Base-by-base conservation (phyloP, 2,113 vertebrate species). In the Daboia siamensis region DNA sequence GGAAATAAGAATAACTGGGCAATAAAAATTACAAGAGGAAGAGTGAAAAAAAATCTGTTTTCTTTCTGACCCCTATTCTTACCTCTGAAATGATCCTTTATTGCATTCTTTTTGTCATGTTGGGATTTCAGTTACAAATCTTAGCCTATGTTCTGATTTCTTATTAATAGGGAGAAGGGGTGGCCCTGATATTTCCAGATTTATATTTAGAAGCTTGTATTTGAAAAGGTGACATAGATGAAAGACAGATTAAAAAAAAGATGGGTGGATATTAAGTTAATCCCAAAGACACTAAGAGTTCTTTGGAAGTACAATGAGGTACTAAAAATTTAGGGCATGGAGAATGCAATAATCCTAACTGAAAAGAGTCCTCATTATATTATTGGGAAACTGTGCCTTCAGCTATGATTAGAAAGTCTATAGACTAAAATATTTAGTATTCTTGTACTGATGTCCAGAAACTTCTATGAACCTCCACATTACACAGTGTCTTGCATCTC, bases 31-130 rank as follows among this genome's bases (percentile, higher is more conserved):
- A 92, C 93, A 74, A 90, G 26, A 2, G 1, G 91, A 56, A 6
- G n/a, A 8, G 24, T 0, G 6, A 7, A 39, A 24, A 3, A 51
- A 91, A 93, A 23, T 48, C 88, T 23, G 21, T 93, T 85, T 46
- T 94, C 89, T 90, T 84, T 91, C 93, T 87, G 86, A 90, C 89
- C 93, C 52, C 10, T 94, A 59, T 80, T 96, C 92, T 74, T 87
- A 88, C 86, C 94, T 95, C 17, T 55, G 93, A 26, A 91, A 89
- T 96, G 94, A 96, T 90, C 89, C 20, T 94, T 93, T 94, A 91
- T 96, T 96, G 93, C 74, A 94, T 95, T 95, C 97, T 95, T 61
- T 94, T 95, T 92, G 90, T 93, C 91, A 94, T 96, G 92, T 94
- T 93, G 93, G 94, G 95, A 93, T 94, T 92, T 95, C 95, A 93